phyloP scores from a whole-genome alignment of 1,140 invertebrate species.

The Lasioglossum baleicum region DNA sequence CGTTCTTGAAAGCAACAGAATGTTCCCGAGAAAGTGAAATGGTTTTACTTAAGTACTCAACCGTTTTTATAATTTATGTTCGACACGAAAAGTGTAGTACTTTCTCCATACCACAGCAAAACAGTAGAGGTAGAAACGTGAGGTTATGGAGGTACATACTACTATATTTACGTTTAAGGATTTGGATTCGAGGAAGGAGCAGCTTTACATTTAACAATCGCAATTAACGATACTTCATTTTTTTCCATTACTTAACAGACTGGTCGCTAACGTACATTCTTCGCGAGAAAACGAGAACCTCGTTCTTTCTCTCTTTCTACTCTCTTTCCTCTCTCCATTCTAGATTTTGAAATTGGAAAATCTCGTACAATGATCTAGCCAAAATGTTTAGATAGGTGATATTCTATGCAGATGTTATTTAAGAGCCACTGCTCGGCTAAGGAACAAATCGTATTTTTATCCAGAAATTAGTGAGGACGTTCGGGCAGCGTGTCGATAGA shows the following conservation, averaged over 20 bases:
- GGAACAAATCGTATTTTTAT: constrained; percentile 40
- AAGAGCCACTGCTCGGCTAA: constrained; percentile 14
- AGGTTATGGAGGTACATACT: too few relatives aligned
- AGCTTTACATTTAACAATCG: constrained; percentile 1
- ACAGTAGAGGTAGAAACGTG: too few relatives aligned
- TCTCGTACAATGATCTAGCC: constrained; percentile 30
- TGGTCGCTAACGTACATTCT: not conserved
- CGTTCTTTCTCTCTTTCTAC: not conserved
- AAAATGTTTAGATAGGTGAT: constrained; percentile 47
- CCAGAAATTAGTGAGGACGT: constrained; percentile 8
- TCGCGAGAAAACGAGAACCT: not conserved
- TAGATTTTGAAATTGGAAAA: not conserved
- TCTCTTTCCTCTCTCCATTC: not conserved
- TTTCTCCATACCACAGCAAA: too few relatives aligned
- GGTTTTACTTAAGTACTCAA: not conserved
- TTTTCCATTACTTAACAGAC: constrained; percentile 23
- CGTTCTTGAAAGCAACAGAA: not conserved
- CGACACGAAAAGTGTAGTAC: not conserved
- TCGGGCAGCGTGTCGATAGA: constrained; percentile 37
- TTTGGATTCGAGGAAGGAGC: not conserved
- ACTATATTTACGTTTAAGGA: not conserved
- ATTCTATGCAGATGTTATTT: constrained; percentile 50
- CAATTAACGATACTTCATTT: not conserved
- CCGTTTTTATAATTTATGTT: not conserved
- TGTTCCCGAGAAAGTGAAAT: not conserved